A percentile compares a stretch with the other conserved stretches of the same genome.
phyloP scores from a whole-genome alignment of 2,888 invertebrate species.

The Ormyrus nitidulus region DNA sequence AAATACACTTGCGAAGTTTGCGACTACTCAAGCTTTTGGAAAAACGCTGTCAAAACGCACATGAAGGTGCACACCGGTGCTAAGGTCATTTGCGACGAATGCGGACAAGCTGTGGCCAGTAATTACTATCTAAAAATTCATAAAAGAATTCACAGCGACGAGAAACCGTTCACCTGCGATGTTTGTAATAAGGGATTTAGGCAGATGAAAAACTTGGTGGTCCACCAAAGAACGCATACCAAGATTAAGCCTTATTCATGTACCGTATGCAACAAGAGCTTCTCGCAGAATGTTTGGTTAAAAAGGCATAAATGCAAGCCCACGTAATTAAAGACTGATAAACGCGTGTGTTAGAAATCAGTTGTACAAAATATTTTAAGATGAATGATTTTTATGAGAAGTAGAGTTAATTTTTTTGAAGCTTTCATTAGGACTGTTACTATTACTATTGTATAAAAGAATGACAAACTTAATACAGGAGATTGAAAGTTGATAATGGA shows the following conservation, averaged over 20 bases:
- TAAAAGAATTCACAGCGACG: slow-evolving; percentile 72
- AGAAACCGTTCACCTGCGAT: slow-evolving; percentile 72
- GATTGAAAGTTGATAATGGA: too few relatives aligned
- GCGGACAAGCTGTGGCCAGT: slow-evolving; percentile 75
- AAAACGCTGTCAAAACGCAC: slow-evolving; percentile 75
- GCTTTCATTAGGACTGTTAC: too few relatives aligned
- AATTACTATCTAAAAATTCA: slow-evolving; percentile 78
- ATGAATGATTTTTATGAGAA: too few relatives aligned
- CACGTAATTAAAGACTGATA: background rate
- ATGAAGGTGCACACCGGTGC: slow-evolving; percentile 75
- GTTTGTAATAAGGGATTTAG: slow-evolving; percentile 72
- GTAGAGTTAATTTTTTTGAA: too few relatives aligned
- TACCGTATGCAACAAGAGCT: slow-evolving; percentile 72
- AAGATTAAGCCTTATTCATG: slow-evolving; percentile 73
- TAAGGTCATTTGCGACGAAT: slow-evolving; percentile 68
- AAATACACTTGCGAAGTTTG: slow-evolving; percentile 68
- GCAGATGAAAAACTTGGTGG: slow-evolving; percentile 70
- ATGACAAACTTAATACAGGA: too few relatives aligned
- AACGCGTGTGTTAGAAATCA: too few relatives aligned
- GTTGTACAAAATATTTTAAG: too few relatives aligned
- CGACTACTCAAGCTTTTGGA: slow-evolving; percentile 64
- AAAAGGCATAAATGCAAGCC: slow-evolving; percentile 78
- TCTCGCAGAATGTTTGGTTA: slow-evolving; percentile 77
- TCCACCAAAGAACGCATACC: slow-evolving; percentile 72
- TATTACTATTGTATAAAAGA: too few relatives aligned